Conservation (phyloP, 2,888 invertebrate species). For the Rhagium mordax region DNA sequence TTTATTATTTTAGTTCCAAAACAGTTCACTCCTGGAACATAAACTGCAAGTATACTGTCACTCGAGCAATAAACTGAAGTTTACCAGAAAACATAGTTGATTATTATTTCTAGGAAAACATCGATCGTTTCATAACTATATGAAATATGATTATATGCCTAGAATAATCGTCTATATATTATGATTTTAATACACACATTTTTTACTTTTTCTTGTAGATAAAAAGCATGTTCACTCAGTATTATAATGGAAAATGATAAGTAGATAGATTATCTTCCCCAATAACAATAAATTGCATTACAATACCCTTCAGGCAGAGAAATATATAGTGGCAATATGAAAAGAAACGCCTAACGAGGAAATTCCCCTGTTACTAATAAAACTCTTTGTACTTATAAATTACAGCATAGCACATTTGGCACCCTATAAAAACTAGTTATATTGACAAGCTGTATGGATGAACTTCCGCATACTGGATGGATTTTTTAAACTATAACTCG, state of each 20-base stretch:
- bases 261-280: background rate
- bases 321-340: slow-evolving; percentile 21
- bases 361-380: slow-evolving; percentile 24
- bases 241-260: background rate
- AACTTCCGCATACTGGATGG: background rate
- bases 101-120: too few relatives aligned
- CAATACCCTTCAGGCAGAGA: slow-evolving; percentile 15
- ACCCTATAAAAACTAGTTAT: slow-evolving; percentile 10
- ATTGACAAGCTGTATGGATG: background rate
- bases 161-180: too few relatives aligned
- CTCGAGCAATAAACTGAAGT: too few relatives aligned
- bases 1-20: too few relatives aligned
- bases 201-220: too few relatives aligned
- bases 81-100: too few relatives aligned
- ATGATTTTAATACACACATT: too few relatives aligned
- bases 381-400: slow-evolving; percentile 27
- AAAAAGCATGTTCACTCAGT: background rate
- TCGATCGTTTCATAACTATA: too few relatives aligned
- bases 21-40: too few relatives aligned
- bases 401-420: background rate
- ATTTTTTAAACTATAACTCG: too few relatives aligned
- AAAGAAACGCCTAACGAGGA: slow-evolving; percentile 7
- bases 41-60: too few relatives aligned
- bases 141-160: too few relatives aligned
- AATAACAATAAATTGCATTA: slow-evolving; percentile 16